Conservation (phyloP, 2,888 invertebrate genomes). For the Teinopalpus imperialis region DNA sequence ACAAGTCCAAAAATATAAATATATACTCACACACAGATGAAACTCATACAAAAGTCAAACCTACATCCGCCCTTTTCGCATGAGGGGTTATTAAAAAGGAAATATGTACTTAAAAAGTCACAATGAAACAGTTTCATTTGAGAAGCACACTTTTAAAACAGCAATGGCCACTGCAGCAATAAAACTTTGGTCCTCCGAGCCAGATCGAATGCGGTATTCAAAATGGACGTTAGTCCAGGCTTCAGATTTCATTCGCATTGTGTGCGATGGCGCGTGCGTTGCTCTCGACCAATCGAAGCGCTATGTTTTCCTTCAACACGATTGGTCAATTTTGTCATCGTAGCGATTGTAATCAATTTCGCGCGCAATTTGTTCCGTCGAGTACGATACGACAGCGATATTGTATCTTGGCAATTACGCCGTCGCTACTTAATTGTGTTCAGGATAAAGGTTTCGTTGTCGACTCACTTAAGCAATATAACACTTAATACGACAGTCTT, state of each 20-base stretch:
- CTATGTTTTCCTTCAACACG: conserved; percentile 30
- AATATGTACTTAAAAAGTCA: conserved; percentile 7
- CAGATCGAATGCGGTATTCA: conserved; percentile 47
- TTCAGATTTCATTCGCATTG: conserved; percentile 61
- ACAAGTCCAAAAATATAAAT: too few species aligned
- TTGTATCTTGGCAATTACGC: conserved; percentile 44
- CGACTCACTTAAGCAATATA: not conserved
- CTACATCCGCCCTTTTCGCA: conserved; percentile 10
- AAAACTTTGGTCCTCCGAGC: conserved; percentile 36
- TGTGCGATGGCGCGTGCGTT: conserved; percentile 51
- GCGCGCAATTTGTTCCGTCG: conserved; percentile 61
- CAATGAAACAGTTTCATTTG: conserved; percentile 19
- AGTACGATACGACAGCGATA: conserved; percentile 45
- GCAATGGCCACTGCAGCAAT: conserved; percentile 31
- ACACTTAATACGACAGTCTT: too few species aligned
- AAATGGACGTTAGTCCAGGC: conserved; percentile 32
- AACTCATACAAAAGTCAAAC: not conserved
- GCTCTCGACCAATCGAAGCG: conserved; percentile 39
- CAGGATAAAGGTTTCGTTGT: conserved; percentile 24
- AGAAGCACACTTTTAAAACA: conserved; percentile 23
- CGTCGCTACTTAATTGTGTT: conserved; percentile 49
- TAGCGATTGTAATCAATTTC: conserved; percentile 47
- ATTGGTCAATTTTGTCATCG: conserved; percentile 42
- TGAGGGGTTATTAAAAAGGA: conserved; percentile 6
- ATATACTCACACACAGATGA: not conserved